Base-by-base conservation (phyloP, 1,140 invertebrate genomes). In the Dendrolimus kikuchii region DNA sequence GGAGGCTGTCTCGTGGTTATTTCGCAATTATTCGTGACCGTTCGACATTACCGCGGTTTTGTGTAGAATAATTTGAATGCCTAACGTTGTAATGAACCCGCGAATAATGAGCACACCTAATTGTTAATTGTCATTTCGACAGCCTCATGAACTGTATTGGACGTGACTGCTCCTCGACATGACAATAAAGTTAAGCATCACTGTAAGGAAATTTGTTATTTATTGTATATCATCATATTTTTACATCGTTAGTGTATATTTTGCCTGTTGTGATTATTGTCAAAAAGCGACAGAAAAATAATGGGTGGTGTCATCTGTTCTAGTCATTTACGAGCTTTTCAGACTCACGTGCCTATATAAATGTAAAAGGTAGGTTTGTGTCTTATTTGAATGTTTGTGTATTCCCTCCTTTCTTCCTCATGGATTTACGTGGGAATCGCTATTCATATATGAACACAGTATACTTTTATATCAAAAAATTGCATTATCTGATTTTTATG, bases 81-180 rank as follows among this genome's bases (percentile, higher is more conserved):
- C 55, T 66, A 63, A 69, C 53, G 64, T 40, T 68, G 75, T 77
- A 71, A 86, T 86, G 77, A 81, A 77, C 68, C 61, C 64, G 59
- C 53, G 59, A 66, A 69, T 81, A 85, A 85, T 85, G 82, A 83
- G 76, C 65, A 73, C 67, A 59, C 69, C 49, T 76, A 81, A 81
- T 81, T 81, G 79, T 85, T 83, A 80, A 83, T 83, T 86, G 77
- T 86, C 81, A 83, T 83, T 81, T 78, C 68, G 69, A 67, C 60
- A 54, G 65, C 67, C 70, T 77, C 72, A 76, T 79, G 70, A 68
- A 76, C 61, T 74, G 70, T 62, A 65, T 56, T 69, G 63, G 67
- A 78, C 79, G 79, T 78, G 77, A 83, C 74, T 65, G 57, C 59
- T 54, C 23, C 23, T 23, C 52, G 66, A 55, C 66, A 70, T 40